A percentile compares a stretch with the other conserved stretches of the same genome.
Evolutionary conservation across 2,113 vertebrate genomes (phyloP).

Genomic region (Amazona guildingii): DNA sequence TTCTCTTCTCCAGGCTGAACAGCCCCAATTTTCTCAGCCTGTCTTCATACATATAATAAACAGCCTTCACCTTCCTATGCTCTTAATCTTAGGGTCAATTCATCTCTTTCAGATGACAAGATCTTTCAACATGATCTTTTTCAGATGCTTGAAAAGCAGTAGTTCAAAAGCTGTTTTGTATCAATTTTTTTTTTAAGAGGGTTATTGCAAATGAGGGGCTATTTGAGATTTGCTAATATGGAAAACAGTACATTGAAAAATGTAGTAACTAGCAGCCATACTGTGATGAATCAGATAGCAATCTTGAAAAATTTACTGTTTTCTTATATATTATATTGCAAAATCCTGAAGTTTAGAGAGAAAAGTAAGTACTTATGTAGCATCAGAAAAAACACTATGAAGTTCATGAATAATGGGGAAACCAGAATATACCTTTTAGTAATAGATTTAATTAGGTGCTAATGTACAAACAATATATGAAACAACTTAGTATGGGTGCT

Average conservation of each 20-base stretch:
- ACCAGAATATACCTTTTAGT: not conserved
- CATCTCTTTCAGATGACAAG: slow-evolving; percentile 24
- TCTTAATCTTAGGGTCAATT: not conserved
- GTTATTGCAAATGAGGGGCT: not conserved
- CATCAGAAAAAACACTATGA: not conserved
- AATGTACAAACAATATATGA: not conserved
- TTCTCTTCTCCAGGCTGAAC: too few species aligned
- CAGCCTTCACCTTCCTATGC: not conserved
- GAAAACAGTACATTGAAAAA: not conserved
- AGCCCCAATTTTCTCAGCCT: too few species aligned
- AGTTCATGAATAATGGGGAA: not conserved
- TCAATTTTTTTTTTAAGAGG: not conserved
- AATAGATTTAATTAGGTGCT: not conserved
- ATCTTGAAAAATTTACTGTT: not conserved
- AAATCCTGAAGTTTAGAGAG: not conserved
- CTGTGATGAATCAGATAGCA: not conserved
- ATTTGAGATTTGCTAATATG: not conserved
- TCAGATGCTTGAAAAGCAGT: slow-evolving; percentile 3
- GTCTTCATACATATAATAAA: not conserved
- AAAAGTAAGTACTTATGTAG: not conserved
- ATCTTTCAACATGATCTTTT: not conserved
- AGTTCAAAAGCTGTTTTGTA: not conserved
- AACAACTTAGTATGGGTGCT: not conserved
- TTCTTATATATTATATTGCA: not conserved
- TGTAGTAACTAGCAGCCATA: not conserved